A percentile compares a stretch with the other conserved stretches of the same genome.
These are phyloP conservation scores for Toxostoma redivivum DNA, from an alignment of 2,113 vertebrate species.

Conservation along the genomic window DNA sequence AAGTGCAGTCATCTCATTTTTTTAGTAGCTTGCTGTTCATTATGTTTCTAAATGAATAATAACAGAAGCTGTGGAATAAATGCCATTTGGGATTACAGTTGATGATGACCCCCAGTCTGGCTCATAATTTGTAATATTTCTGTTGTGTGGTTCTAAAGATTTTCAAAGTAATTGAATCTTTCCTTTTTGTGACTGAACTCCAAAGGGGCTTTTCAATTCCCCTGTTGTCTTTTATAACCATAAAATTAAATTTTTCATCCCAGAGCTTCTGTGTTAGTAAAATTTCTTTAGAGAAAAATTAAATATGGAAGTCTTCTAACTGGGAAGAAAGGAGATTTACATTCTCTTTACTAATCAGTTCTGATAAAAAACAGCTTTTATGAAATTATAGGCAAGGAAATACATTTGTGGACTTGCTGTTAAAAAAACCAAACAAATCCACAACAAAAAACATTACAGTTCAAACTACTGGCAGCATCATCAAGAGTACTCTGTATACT, in stretches of 20 bases:
- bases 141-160: constrained; percentile 25
- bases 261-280: constrained; percentile 19
- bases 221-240: constrained; percentile 49
- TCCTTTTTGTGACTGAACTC: constrained; percentile 58
- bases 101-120: constrained; percentile 44
- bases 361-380: background rate
- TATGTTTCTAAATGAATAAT: constrained; percentile 37
- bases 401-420: background rate
- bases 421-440: background rate
- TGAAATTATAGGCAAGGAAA: background rate
- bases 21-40: constrained; percentile 49
- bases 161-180: constrained; percentile 69
- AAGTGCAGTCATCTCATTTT: constrained; percentile 23
- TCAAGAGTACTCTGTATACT: background rate
- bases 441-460: background rate
- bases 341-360: constrained; percentile 6
- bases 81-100: constrained; percentile 46
- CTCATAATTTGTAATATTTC: constrained; percentile 54
- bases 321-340: background rate
- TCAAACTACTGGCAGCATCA: background rate
- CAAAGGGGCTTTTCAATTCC: constrained; percentile 50
- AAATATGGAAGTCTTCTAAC: constrained; percentile 21
- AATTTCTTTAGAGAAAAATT: constrained; percentile 46
- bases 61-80: constrained; percentile 6
- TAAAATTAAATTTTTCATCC: constrained; percentile 62